Evolutionary conservation across 2,113 vertebrate species (phyloP).

Genomic region (Cephalopterus ornatus): DNA sequence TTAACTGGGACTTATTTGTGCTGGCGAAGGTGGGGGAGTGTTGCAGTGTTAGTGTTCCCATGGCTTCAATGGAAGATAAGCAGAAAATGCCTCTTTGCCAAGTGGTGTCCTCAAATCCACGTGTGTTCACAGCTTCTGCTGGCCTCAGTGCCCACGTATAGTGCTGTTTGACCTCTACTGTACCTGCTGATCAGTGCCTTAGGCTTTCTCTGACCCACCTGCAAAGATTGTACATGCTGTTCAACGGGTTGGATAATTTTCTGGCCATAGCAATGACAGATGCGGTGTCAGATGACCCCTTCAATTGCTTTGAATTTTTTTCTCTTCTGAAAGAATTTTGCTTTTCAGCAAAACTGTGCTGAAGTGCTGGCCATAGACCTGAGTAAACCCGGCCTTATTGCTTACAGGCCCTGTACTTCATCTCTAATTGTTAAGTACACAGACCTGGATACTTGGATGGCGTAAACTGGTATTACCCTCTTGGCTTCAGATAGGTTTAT

Average conservation of each 20-base stretch:
- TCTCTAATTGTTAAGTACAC: background rate
- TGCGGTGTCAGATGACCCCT: background rate
- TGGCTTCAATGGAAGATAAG: background rate
- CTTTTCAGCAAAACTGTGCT: background rate
- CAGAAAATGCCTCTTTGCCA: background rate
- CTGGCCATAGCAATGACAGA: background rate
- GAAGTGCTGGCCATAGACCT: background rate
- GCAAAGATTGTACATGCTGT: background rate
- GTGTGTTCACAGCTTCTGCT: background rate
- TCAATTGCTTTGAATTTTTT: background rate
- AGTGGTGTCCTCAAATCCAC: background rate
- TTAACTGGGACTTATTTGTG: background rate
- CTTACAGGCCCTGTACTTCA: background rate
- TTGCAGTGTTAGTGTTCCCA: background rate
- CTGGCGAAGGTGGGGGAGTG: background rate
- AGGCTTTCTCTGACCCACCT: slow-evolving; percentile 18
- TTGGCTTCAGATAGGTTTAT: background rate
- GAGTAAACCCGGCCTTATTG: background rate
- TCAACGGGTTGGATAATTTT: background rate
- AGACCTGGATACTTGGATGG: background rate
- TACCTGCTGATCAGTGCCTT: background rate
- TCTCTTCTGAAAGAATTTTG: background rate
- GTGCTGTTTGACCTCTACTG: background rate
- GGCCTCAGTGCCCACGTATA: background rate
- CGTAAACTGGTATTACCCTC: background rate